Evolutionary conservation across 2,888 invertebrate species (phyloP), one percentile per base, ranked within the genome.

Genomic region (Tenthredo livida): DNA sequence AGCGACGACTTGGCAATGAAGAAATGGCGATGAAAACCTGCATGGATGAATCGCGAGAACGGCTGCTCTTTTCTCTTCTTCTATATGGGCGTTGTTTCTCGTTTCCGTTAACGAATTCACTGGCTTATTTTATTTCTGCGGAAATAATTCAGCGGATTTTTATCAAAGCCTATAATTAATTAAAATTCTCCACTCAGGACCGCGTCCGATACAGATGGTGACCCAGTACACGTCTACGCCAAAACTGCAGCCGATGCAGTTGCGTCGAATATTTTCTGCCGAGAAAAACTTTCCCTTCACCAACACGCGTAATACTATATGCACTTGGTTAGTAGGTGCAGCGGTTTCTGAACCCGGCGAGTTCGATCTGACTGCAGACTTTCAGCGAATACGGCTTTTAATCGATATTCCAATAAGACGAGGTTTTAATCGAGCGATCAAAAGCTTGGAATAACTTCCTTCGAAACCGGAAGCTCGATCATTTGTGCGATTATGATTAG

Each of bases 221-320:
- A 80, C 61, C 80, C 80, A 80, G 61, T 58, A 80, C 61, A 80
- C 80, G 80, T 61, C 58, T 58, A 33, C 33, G 15, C 40, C 21
- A 21, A 80, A 80, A 80, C 58, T 80, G 80, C 80, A 61, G 61
- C 25, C 77, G 54, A 78, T 29, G 54, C n/a, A 25, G 37, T 61
- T 61, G 9, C 1, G 58, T n/a, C 2, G 58, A 40, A 40, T 33
- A 29, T 61, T 2, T 58, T 40, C 61, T 15, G 61, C 37, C n/a
- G 61, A 80, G 61, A 61, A 80, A 21, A 80, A 80, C 80, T 80
- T 80, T 80, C 80, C 40, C 50, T 80, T 80, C 61, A 61, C 58
- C 29, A 21, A 40, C 21, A n/a, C 78, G 21, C 78, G 21, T 78
- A 17, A 47, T 12, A 15, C 37, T 12, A 15, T 12, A 15, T 47